Conservation (phyloP, 2,888 invertebrate genomes). For the Nomada ferruginata region DNA sequence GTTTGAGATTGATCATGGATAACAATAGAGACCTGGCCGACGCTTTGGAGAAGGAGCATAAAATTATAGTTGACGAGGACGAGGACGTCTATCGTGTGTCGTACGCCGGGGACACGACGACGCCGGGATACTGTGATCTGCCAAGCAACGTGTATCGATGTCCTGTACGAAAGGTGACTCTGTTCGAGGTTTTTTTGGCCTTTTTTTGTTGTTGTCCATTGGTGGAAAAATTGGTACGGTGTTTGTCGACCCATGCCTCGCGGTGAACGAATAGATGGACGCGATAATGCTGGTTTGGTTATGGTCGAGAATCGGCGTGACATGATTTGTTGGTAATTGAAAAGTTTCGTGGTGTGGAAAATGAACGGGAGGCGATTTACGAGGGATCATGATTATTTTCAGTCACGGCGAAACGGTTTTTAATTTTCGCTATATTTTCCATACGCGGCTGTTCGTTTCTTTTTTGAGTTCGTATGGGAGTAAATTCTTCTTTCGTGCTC, state of each 20-base stretch:
- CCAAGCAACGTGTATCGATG: conserved; percentile 48
- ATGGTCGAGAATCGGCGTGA: background rate
- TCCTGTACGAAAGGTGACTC: conserved; percentile 61
- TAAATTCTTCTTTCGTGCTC: background rate
- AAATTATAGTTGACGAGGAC: conserved; percentile 57
- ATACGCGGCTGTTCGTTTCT: too few relatives aligned
- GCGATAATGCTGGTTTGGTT: too few relatives aligned
- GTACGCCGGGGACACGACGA: conserved; percentile 8
- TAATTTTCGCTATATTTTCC: background rate
- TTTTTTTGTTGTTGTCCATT: conserved; percentile 19
- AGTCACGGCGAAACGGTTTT: background rate
- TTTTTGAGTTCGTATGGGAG: background rate
- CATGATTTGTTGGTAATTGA: background rate
- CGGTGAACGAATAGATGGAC: too few relatives aligned
- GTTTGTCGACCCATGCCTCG: background rate
- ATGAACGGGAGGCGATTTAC: background rate
- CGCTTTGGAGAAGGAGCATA: conserved; percentile 70
- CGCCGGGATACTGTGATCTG: conserved; percentile 40
- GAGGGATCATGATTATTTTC: background rate
- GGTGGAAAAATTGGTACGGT: conserved; percentile 16
- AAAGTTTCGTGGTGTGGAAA: background rate
- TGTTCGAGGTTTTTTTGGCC: background rate
- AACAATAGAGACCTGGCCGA: conserved; percentile 58
- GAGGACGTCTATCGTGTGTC: conserved; percentile 37
- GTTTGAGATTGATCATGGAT: conserved; percentile 77